Percentiles rank a stretch among this genome's conserved stretches.
These are phyloP conservation scores for Altica lythri DNA, from an alignment of 2,888 invertebrate species.

Conservation along the genomic window DNA sequence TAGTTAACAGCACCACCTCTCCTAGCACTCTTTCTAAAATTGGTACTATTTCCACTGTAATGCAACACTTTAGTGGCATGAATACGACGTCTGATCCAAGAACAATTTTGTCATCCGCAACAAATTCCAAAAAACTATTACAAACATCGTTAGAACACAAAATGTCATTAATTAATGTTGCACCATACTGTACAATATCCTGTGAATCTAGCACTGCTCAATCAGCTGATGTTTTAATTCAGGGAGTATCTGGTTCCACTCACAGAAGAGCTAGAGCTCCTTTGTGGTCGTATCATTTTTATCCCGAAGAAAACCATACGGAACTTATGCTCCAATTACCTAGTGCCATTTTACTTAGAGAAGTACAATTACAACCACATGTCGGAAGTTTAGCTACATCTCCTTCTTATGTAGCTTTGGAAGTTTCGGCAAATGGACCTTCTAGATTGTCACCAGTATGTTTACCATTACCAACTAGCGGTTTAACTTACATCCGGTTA, in stretches of 20 bases:
- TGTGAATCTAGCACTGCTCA: slow-evolving; percentile 70
- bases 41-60: slow-evolving; percentile 61
- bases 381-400: slow-evolving; percentile 83
- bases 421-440: slow-evolving; percentile 79
- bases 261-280: slow-evolving; percentile 85
- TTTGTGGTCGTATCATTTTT: slow-evolving; percentile 96
- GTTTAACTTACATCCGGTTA: slow-evolving; percentile 84
- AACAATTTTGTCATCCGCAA: slow-evolving; percentile 40
- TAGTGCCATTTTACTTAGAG: slow-evolving; percentile 84
- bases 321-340: slow-evolving; percentile 86
- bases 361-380: slow-evolving; percentile 87
- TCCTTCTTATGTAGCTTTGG: slow-evolving; percentile 86
- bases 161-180: slow-evolving; percentile 85
- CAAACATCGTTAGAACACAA: slow-evolving; percentile 65
- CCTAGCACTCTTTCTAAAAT: slow-evolving; percentile 66
- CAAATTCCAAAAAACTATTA: slow-evolving; percentile 52
- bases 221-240: slow-evolving; percentile 86
- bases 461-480: slow-evolving; percentile 84
- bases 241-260: slow-evolving; percentile 66
- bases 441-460: slow-evolving; percentile 80
- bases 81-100: slow-evolving; percentile 41
- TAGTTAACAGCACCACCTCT: slow-evolving; percentile 74
- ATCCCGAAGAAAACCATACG: slow-evolving; percentile 86
- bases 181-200: slow-evolving; percentile 74
- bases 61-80: slow-evolving; percentile 66